Conservation (phyloP, 2,797 vertebrate species). For the Huso huso region DNA sequence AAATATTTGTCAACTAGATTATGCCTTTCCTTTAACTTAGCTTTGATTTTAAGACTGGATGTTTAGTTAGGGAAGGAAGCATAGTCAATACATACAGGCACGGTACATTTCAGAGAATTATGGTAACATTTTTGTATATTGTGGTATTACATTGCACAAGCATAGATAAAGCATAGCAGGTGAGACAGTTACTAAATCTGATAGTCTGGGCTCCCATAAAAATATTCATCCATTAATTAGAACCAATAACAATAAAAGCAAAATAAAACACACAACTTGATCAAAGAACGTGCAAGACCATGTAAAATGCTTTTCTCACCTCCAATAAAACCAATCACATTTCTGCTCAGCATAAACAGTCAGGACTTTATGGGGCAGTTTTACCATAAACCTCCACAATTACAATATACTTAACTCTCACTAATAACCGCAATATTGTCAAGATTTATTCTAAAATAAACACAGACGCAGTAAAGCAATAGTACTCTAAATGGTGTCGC, state of each 20-base stretch:
- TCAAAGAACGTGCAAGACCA: no score
- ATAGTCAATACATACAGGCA: conserved; percentile 20
- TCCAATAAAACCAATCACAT: conserved; percentile 35
- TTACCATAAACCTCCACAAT: conserved; percentile 64
- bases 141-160: no score
- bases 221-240: conserved; percentile 23
- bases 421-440: conserved; percentile 55
- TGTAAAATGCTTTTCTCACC: conserved; percentile 19
- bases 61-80: background rate
- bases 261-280: conserved; percentile 24
- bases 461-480: conserved; percentile 56
- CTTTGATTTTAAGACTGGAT: no score
- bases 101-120: no score
- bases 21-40: no score
- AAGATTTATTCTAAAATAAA: conserved; percentile 60
- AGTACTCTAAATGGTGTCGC: conserved; percentile 26
- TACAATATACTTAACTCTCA: conserved; percentile 55
- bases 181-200: no score
- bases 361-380: conserved; percentile 58
- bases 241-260: conserved; percentile 35
- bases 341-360: conserved; percentile 39
- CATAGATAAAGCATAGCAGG: no score
- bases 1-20: no score
- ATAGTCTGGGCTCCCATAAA: no score
- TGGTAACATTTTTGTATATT: no score